These are phyloP conservation scores for Microctenopoma stevenorrisi DNA, from an alignment of 2,797 vertebrate species.

Conservation along the genomic window DNA sequence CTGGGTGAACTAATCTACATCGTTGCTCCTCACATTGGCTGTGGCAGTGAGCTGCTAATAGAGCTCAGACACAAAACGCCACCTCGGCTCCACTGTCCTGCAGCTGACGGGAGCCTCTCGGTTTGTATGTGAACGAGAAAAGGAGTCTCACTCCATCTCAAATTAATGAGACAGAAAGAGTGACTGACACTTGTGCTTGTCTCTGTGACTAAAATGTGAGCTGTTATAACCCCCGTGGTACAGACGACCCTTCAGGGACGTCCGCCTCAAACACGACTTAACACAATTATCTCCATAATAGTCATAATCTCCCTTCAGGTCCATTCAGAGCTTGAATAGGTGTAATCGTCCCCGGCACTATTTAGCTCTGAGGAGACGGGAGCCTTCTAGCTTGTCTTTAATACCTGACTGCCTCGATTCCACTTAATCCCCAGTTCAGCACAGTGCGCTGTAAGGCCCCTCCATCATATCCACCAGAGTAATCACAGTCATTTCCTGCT, in stretches of 20 bases:
- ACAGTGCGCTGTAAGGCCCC: slow-evolving; percentile 36
- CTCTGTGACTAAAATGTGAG: slow-evolving; percentile 49
- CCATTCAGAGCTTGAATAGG: slow-evolving; percentile 70
- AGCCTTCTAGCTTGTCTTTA: slow-evolving; percentile 66
- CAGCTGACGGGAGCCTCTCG: slow-evolving; percentile 16
- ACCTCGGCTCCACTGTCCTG: slow-evolving; percentile 24
- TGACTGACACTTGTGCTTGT: slow-evolving; percentile 37
- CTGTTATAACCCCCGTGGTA: slow-evolving; percentile 40
- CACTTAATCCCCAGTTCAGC: slow-evolving; percentile 63
- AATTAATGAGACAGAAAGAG: slow-evolving; percentile 39
- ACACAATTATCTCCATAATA: slow-evolving; percentile 74
- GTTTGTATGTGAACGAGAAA: slow-evolving; percentile 3
- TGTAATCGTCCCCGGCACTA: slow-evolving; percentile 68
- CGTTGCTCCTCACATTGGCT: slow-evolving; percentile 57
- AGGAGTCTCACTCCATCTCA: slow-evolving; percentile 1
- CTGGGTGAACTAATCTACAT: slow-evolving; percentile 52
- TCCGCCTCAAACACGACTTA: slow-evolving; percentile 59
- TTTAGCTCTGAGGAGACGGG: slow-evolving; percentile 58
- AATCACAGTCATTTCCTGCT: slow-evolving; percentile 82
- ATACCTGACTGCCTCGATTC: slow-evolving; percentile 73
- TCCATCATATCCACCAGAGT: slow-evolving; percentile 59
- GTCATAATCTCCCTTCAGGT: slow-evolving; percentile 71
- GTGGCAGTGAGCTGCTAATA: slow-evolving; percentile 42
- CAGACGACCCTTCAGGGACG: slow-evolving; percentile 40
- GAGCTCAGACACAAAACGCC: slow-evolving; percentile 28